Evolutionary conservation across 2,113 vertebrate species (phyloP).

Genomic region (Strix uralensis): DNA sequence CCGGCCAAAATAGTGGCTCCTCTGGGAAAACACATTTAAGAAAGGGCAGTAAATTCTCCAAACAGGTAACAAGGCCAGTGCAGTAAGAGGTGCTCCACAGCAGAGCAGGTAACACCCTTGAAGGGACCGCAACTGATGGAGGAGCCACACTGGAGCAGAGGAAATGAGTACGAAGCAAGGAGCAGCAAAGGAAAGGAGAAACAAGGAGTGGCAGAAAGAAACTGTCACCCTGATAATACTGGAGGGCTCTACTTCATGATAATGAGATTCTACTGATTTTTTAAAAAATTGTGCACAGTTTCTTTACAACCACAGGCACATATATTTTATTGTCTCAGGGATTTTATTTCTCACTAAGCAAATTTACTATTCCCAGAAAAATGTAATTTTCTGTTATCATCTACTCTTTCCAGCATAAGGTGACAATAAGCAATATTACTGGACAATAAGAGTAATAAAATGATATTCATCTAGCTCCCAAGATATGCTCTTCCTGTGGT

Average conservation of each 20-base stretch:
- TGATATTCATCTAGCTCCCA: neutral
- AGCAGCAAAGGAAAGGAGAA: neutral
- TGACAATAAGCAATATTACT: neutral
- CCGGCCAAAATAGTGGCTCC: accelerated
- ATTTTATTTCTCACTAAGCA: neutral
- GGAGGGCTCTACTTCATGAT: neutral
- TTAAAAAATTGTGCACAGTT: neutral
- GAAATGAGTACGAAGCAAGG: neutral
- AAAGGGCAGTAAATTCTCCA: neutral
- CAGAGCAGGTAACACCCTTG: neutral
- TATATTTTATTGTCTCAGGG: neutral
- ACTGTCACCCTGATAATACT: neutral
- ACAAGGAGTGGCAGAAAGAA: neutral
- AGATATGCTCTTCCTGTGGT: neutral
- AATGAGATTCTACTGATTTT: neutral
- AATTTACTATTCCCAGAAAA: neutral
- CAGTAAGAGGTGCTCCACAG: neutral
- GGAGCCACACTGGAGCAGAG: neutral
- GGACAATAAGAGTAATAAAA: neutral
- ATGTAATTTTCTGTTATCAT: neutral
- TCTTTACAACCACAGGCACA: neutral
- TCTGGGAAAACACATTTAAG: accelerated
- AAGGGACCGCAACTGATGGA: neutral
- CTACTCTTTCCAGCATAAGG: neutral
- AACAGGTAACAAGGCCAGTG: neutral